These are phyloP conservation scores for Aricia agestis DNA, from an alignment of 1,140 invertebrate genomes.

Conservation along the genomic window DNA sequence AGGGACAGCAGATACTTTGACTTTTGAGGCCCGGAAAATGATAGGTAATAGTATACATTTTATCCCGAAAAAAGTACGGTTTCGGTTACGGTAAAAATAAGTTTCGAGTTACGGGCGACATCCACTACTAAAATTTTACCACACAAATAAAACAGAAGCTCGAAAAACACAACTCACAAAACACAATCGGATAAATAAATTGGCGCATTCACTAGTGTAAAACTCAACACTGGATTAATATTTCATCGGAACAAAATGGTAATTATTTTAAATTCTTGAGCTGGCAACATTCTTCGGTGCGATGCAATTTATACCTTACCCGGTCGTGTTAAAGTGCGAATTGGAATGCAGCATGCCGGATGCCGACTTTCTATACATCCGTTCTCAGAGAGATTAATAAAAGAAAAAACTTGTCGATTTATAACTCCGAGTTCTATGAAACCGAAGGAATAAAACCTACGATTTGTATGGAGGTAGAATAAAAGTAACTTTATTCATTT, in stretches of 20 bases:
- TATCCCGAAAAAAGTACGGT: too few species aligned
- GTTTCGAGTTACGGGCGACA: too few species aligned
- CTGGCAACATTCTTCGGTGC: background rate
- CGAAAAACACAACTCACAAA: background rate
- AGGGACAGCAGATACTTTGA: too few species aligned
- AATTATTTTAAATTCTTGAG: background rate
- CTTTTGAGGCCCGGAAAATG: too few species aligned
- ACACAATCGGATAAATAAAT: background rate
- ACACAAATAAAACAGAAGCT: background rate
- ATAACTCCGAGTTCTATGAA: background rate
- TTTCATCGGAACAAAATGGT: constrained; percentile 8
- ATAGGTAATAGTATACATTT: too few species aligned
- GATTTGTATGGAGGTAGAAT: background rate
- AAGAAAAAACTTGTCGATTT: constrained; percentile 36
- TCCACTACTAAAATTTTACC: too few species aligned
- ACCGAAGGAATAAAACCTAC: background rate
- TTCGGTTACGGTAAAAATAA: too few species aligned
- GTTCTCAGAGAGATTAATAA: constrained; percentile 59
- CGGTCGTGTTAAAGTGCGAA: background rate
- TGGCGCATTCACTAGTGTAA: background rate
- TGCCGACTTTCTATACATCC: constrained; percentile 47
- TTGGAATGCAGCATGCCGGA: constrained; percentile 18
- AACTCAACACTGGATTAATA: constrained; percentile 1
- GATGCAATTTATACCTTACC: background rate
- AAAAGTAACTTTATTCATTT: background rate